A percentile compares a stretch with the other conserved stretches of the same genome.
Evolutionary conservation across 2,888 invertebrate genomes (phyloP).

Genomic region (Leptopterna dolabrata): DNA sequence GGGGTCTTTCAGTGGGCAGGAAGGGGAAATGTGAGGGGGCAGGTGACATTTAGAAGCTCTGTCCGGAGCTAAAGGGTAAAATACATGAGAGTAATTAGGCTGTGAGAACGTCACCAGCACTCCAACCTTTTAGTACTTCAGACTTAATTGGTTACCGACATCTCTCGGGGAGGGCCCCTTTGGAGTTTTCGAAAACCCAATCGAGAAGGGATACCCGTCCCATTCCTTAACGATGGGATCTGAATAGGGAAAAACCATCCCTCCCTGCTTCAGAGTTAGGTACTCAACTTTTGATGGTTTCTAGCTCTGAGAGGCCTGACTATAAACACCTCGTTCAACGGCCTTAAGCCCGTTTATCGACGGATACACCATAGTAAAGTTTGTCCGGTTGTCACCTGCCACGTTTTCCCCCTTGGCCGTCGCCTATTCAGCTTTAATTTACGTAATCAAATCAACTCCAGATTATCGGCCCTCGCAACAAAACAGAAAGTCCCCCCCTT

Average conservation of each 20-base stretch:
- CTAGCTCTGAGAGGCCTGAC: background rate
- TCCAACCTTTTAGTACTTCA: slow-evolving; percentile 50
- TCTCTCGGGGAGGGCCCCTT: background rate
- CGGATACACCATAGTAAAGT: background rate
- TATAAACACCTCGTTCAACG: background rate
- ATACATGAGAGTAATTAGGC: slow-evolving; percentile 49
- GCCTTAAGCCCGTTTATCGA: background rate
- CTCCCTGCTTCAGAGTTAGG: background rate
- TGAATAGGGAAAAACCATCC: background rate
- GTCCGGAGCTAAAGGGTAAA: slow-evolving; percentile 25
- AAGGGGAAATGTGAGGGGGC: background rate
- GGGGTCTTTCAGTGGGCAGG: background rate
- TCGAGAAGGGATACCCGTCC: background rate
- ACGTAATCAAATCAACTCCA: slow-evolving; percentile 42
- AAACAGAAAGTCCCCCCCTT: background rate
- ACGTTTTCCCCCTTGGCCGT: background rate
- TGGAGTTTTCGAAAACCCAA: background rate
- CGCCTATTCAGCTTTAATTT: background rate
- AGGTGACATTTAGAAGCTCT: slow-evolving; percentile 37
- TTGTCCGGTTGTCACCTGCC: background rate
- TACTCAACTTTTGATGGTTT: background rate
- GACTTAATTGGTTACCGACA: slow-evolving; percentile 56
- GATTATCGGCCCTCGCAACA: background rate
- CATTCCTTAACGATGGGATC: background rate
- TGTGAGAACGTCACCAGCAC: slow-evolving; percentile 47